Evolutionary conservation across 2,797 vertebrate species (phyloP).

Genomic region (Discoglossus pictus): DNA sequence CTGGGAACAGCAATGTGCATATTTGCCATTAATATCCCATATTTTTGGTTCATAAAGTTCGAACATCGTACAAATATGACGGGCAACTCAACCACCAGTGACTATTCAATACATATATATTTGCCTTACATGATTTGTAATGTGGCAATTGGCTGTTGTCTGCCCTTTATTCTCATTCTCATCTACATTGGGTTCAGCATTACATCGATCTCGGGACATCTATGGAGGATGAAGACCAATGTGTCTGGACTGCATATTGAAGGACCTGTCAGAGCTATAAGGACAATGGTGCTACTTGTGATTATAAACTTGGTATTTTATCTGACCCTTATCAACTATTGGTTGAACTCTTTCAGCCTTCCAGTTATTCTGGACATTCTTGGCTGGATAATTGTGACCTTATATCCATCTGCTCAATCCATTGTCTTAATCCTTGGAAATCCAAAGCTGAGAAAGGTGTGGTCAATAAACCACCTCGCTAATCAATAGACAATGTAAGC

Average conservation of each 20-base stretch:
- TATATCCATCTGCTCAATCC: neutral
- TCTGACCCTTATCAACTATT: too few species aligned
- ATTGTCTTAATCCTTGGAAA: neutral
- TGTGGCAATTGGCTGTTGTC: neutral
- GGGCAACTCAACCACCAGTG: neutral
- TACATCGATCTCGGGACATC: neutral
- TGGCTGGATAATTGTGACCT: neutral
- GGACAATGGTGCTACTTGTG: too few species aligned
- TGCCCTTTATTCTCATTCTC: neutral
- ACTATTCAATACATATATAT: neutral
- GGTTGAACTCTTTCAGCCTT: neutral
- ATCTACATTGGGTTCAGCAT: neutral
- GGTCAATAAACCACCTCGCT: too few species aligned
- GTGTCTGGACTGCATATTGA: too few species aligned
- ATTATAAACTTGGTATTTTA: too few species aligned
- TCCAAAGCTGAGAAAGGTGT: too few species aligned
- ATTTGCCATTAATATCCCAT: neutral
- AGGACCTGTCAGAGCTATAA: too few species aligned
- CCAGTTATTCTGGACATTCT: too few species aligned
- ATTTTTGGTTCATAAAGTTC: neutral
- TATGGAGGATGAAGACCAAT: slow-evolving; percentile 9
- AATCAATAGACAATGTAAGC: too few species aligned
- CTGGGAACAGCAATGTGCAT: neutral
- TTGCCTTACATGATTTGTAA: neutral
- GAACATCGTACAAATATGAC: neutral